phyloP scores from a whole-genome alignment of 2,888 invertebrate genomes.

The Agrotis puta region DNA sequence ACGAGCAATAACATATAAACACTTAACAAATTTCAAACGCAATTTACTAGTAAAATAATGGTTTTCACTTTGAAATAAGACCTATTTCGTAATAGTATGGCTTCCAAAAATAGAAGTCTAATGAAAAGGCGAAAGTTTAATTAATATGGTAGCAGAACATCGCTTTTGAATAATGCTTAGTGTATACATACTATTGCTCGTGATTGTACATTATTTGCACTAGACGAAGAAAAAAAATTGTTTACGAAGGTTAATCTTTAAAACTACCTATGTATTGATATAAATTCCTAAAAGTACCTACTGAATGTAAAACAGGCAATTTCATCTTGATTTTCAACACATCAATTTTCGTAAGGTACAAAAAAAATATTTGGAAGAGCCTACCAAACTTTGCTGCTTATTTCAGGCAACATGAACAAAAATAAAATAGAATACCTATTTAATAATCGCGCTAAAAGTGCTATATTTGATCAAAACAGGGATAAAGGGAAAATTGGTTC shows the following conservation, averaged over 20 bases:
- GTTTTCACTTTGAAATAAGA: too few relatives aligned
- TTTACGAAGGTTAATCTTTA: background rate
- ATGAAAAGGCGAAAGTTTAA: too few relatives aligned
- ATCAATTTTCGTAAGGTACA: background rate
- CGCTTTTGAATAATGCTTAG: too few relatives aligned
- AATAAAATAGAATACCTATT: conserved; percentile 12
- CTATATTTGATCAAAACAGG: conserved; percentile 25
- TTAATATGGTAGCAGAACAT: too few relatives aligned
- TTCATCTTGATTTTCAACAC: background rate
- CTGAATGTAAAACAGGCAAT: background rate
- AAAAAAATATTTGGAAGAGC: background rate
- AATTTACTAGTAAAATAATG: too few relatives aligned
- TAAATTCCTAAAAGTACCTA: background rate
- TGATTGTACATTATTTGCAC: too few relatives aligned
- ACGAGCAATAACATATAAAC: too few relatives aligned
- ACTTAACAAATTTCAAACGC: too few relatives aligned
- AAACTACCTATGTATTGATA: too few relatives aligned
- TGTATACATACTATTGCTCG: too few relatives aligned
- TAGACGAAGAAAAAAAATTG: background rate
- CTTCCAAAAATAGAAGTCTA: too few relatives aligned
- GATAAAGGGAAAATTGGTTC: conserved; percentile 39
- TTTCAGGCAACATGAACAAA: conserved; percentile 17
- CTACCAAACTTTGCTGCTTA: background rate
- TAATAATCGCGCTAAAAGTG: conserved; percentile 11
- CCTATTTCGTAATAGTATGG: too few relatives aligned